Evolutionary conservation across 2,797 vertebrate genomes (phyloP).

Genomic region (Syngnathus acus): DNA sequence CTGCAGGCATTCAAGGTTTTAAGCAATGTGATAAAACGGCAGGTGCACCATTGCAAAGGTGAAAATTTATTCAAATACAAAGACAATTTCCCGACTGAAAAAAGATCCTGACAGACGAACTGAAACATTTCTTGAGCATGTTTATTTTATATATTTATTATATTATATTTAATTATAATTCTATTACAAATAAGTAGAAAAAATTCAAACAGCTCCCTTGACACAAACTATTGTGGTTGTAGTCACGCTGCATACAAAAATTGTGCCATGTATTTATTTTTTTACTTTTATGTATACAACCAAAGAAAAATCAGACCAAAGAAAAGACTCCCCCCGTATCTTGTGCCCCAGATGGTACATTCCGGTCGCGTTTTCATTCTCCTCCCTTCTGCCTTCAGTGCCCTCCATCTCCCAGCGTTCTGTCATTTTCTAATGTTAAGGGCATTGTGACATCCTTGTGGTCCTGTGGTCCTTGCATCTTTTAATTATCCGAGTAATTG

Average conservation of each 20-base stretch:
- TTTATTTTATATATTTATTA: too few species aligned
- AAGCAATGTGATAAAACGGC: too few species aligned
- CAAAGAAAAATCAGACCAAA: constrained; percentile 1
- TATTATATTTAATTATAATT: too few species aligned
- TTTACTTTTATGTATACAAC: neutral
- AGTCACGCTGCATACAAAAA: neutral
- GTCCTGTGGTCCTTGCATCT: constrained; percentile 18
- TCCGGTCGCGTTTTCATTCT: constrained; percentile 60
- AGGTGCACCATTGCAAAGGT: too few species aligned
- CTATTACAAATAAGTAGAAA: too few species aligned
- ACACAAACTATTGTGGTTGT: too few species aligned
- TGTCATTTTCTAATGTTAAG: constrained; percentile 58
- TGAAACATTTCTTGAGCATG: too few species aligned
- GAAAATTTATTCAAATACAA: too few species aligned
- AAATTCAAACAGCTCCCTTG: too few species aligned
- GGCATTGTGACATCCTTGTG: constrained; percentile 46
- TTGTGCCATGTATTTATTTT: neutral
- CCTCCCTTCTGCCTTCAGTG: constrained; percentile 53
- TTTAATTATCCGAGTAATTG: constrained; percentile 19
- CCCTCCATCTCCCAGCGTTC: constrained; percentile 69
- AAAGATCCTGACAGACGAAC: too few species aligned
- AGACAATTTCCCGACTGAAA: too few species aligned
- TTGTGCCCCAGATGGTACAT: constrained; percentile 58
- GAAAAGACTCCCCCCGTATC: constrained; percentile 28
- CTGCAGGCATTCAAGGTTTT: too few species aligned